Evolutionary conservation across 1,140 invertebrate genomes (phyloP), one percentile per base, ranked within the genome.

Genomic region (Dreissena polymorpha): DNA sequence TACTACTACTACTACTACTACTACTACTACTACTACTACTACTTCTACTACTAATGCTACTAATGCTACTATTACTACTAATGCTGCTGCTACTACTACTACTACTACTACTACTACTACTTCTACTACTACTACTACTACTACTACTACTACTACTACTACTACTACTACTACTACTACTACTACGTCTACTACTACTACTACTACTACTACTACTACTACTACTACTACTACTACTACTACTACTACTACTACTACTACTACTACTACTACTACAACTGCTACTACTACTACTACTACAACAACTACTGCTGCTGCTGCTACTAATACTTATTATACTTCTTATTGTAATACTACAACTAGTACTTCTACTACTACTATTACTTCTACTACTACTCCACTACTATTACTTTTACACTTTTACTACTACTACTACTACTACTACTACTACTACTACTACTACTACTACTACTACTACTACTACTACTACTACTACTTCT

Each of bases 331-430:
- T 68, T 78, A 74, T 53, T n/a, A n/a, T n/a, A n/a, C n/a, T n/a
- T n/a, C n/a, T n/a, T n/a, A n/a, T n/a, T n/a, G n/a, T 75, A 79
- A n/a, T 75, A 79, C 76, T 29, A 79, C 76, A 74, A 29, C 76
- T 74, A 79, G 65, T 79, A 79, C 76, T 79, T 23, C 76, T 79
- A 79, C 76, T 79, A 75, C n/a, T n/a, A n/a, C n/a, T n/a, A n/a
- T n/a, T n/a, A n/a, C n/a, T n/a, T n/a, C n/a, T n/a, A n/a, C n/a
- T n/a, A n/a, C n/a, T n/a, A n/a, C n/a, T n/a, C n/a, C n/a, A n/a
- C n/a, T n/a, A n/a, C n/a, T n/a, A n/a, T 67, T 79, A 79, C 67
- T 79, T 49, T 60, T 72, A 72, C 70, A 49, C 27, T 49, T 72
- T 14, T 29, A 21, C 16, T 29, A 29, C 70, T 72, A 72, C 73